phyloP scores from a whole-genome alignment of 2,797 vertebrate species.

The Ctenopoma kingsleyae region DNA sequence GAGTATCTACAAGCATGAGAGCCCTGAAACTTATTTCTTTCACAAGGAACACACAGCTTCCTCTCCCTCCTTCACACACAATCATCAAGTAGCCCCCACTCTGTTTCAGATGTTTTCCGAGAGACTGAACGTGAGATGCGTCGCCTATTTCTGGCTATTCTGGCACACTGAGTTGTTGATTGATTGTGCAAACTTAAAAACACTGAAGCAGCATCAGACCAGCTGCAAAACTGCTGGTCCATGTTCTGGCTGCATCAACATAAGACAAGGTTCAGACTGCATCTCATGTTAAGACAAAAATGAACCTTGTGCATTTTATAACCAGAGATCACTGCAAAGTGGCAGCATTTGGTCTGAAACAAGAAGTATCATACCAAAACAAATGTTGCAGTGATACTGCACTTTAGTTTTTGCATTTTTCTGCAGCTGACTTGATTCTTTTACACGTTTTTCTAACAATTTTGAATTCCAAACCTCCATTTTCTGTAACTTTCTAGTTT shows the following conservation, averaged over 20 bases:
- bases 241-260: not conserved
- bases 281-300: slow-evolving; percentile 8
- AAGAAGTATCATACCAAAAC: not conserved
- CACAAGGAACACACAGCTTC: slow-evolving; percentile 82
- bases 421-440: not conserved
- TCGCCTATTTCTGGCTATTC: slow-evolving; percentile 27
- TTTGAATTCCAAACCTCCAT: not conserved
- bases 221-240: slow-evolving; percentile 11
- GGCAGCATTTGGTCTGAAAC: slow-evolving; percentile 18
- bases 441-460: not conserved
- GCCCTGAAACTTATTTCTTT: slow-evolving; percentile 12
- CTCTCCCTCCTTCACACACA: slow-evolving; percentile 11
- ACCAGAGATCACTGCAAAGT: not conserved
- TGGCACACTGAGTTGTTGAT: slow-evolving; percentile 33
- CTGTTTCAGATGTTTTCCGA: slow-evolving; percentile 13
- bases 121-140: slow-evolving; percentile 8
- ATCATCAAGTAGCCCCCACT: slow-evolving; percentile 13
- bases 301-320: slow-evolving; percentile 2
- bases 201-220: slow-evolving; percentile 24
- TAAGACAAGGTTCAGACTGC: not conserved
- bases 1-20: slow-evolving; percentile 93
- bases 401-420: not conserved
- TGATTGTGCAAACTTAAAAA: slow-evolving; percentile 46
- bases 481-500: not conserved
- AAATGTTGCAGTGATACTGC: not conserved